phyloP scores from a whole-genome alignment of 2,113 vertebrate genomes.

The Phaethornis superciliosus region DNA sequence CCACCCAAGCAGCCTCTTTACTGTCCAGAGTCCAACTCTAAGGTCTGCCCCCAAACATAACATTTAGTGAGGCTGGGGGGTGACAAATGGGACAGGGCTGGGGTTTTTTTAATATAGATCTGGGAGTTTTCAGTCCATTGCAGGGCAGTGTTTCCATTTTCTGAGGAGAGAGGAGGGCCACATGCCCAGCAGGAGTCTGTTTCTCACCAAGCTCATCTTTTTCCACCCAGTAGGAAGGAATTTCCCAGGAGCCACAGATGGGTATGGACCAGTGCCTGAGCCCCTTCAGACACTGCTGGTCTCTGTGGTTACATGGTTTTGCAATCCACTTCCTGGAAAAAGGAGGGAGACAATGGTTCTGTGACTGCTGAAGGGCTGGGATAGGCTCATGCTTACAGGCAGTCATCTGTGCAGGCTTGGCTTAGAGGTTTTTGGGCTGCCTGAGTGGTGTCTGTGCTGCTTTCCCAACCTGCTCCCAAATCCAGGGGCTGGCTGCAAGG shows the following conservation, averaged over 20 bases:
- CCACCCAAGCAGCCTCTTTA: not conserved
- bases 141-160: not conserved
- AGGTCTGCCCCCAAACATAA: rapidly evolving
- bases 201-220: not conserved
- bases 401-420: not conserved
- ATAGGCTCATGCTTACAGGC: not conserved
- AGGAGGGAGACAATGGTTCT: not conserved
- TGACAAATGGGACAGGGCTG: rapidly evolving
- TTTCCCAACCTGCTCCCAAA: not conserved
- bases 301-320: not conserved
- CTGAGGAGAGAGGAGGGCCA: not conserved
- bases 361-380: not conserved
- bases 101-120: not conserved
- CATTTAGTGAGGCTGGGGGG: not conserved
- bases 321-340: conserved; percentile 23
- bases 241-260: not conserved
- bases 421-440: not conserved
- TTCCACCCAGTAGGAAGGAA: not conserved
- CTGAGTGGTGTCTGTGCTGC: not conserved
- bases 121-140: not conserved
- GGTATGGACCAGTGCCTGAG: not conserved
- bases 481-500: not conserved
- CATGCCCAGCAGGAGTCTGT: not conserved
- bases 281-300: not conserved
- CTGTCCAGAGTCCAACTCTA: not conserved